Conservation (phyloP, 2,797 vertebrate species). For the Alfaro cultratus region DNA sequence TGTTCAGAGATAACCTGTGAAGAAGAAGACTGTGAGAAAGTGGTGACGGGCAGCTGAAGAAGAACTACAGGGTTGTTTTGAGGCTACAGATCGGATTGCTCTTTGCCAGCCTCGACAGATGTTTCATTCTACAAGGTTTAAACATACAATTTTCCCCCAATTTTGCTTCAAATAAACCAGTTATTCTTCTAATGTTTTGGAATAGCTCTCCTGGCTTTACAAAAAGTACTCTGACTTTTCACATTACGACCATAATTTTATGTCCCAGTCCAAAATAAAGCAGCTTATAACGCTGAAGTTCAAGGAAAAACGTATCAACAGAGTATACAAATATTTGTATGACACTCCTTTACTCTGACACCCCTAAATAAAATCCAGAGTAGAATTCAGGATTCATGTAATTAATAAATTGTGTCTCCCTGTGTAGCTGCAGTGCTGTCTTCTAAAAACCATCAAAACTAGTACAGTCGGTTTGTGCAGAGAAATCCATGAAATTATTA, state of each 20-base stretch:
- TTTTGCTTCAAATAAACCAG: neutral
- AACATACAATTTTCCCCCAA: neutral
- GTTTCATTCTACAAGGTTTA: neutral
- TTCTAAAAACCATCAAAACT: neutral
- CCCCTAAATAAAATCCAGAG: neutral
- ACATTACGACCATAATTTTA: neutral
- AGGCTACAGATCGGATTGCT: no score
- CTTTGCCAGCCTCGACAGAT: no score
- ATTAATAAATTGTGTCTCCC: neutral
- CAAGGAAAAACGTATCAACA: neutral
- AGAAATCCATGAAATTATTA: neutral
- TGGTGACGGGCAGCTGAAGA: no score
- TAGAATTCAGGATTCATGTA: neutral
- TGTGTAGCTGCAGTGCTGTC: neutral
- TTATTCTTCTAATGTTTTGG: neutral
- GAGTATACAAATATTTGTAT: neutral
- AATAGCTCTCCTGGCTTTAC: neutral
- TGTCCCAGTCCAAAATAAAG: neutral
- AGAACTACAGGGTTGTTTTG: no score
- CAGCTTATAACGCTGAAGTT: neutral
- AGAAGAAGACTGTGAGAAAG: no score
- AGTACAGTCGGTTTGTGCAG: neutral
- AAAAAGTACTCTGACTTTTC: neutral
- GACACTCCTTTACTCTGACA: no score
- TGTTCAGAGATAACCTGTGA: no score